phyloP scores from a whole-genome alignment of 2,888 invertebrate genomes.

The Aricia artaxerxes region DNA sequence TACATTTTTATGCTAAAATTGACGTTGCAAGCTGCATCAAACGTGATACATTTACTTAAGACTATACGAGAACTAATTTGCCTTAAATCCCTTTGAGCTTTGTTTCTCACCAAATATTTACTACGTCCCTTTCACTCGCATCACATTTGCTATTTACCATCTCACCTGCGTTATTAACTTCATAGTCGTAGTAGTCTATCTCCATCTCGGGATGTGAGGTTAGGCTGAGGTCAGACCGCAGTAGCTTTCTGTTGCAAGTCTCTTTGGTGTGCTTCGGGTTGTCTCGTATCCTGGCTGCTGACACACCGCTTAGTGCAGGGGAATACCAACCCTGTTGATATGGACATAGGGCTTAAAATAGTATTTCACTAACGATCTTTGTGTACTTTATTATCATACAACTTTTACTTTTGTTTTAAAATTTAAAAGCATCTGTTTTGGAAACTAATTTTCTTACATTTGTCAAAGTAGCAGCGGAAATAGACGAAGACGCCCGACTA shows the following conservation, averaged over 20 bases:
- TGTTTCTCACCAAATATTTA: background rate
- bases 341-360: background rate
- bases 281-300: slow-evolving; percentile 84
- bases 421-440: slow-evolving; percentile 38
- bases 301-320: slow-evolving; percentile 84
- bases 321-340: slow-evolving; percentile 84
- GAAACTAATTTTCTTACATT: slow-evolving; percentile 72
- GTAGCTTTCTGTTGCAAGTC: slow-evolving; percentile 84
- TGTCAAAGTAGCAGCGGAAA: slow-evolving; percentile 81
- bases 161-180: slow-evolving; percentile 85
- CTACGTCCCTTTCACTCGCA: background rate
- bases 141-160: background rate
- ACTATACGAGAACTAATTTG: too few relatives aligned
- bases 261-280: slow-evolving; percentile 89
- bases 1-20: too few relatives aligned
- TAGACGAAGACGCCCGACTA: slow-evolving; percentile 72
- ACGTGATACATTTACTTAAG: too few relatives aligned
- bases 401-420: too few relatives aligned
- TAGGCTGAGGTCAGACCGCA: slow-evolving; percentile 88
- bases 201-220: slow-evolving; percentile 89
- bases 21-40: too few relatives aligned
- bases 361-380: too few relatives aligned
- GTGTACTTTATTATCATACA: too few relatives aligned
- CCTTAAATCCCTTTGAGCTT: too few relatives aligned
- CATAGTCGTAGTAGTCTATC: slow-evolving; percentile 93